phyloP scores from a whole-genome alignment of 2,888 invertebrate species.

The Andrena camellia region DNA sequence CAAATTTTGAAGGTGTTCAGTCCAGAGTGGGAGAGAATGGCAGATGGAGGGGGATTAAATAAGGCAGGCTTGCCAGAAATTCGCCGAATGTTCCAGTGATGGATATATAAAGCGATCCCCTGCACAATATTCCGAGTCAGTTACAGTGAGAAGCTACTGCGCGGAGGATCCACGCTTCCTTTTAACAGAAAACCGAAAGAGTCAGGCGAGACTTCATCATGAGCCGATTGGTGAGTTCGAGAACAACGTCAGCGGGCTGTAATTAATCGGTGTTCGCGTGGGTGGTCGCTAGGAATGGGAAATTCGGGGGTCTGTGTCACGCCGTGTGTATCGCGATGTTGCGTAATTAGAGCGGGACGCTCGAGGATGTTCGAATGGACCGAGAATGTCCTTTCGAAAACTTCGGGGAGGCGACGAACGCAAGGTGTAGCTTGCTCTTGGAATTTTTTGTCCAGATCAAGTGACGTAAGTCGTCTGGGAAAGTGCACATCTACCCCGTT shows the following conservation, averaged over 20 bases:
- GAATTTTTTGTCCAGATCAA: no score
- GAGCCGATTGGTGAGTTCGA: constrained; percentile 71
- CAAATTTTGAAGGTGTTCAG: constrained; percentile 60
- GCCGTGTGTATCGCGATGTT: not conserved
- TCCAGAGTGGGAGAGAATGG: constrained; percentile 33
- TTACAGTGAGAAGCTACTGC: constrained; percentile 67
- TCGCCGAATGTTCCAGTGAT: constrained; percentile 76
- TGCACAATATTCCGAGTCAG: constrained; percentile 73
- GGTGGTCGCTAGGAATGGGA: not conserved
- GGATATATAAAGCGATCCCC: constrained; percentile 79
- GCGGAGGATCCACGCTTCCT: constrained; percentile 28
- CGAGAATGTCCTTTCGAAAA: not conserved
- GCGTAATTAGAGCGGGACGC: constrained; percentile 8
- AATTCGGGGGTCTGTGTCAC: constrained; percentile 12
- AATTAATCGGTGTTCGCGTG: not conserved
- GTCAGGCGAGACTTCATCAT: constrained; percentile 55
- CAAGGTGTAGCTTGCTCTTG: no score
- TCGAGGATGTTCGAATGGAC: not conserved
- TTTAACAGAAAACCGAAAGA: constrained; percentile 17
- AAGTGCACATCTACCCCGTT: no score
- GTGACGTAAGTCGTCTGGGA: no score
- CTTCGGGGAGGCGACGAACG: not conserved
- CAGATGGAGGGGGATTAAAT: constrained; percentile 68
- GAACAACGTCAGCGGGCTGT: not conserved
- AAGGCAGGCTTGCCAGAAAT: constrained; percentile 75